These are phyloP conservation scores for Hecatera dysodea DNA, from an alignment of 2,888 invertebrate genomes.

Conservation along the genomic window DNA sequence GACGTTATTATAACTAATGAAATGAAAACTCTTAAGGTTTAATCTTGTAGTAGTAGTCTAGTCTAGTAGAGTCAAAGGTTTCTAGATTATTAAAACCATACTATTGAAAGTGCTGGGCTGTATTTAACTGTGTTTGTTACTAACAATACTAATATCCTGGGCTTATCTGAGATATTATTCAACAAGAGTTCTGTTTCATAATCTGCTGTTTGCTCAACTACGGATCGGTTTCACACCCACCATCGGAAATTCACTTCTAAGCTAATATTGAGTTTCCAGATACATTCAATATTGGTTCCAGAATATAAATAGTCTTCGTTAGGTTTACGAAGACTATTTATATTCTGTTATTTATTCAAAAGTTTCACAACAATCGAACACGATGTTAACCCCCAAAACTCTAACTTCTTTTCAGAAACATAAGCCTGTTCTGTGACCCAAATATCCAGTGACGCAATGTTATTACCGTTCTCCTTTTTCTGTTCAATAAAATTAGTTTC, in stretches of 20 bases:
- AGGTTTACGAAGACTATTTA: too few species aligned
- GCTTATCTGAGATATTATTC: not conserved
- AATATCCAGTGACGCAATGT: not conserved
- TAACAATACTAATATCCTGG: not conserved
- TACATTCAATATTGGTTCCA: too few species aligned
- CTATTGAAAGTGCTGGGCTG: not conserved
- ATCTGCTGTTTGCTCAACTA: slow-evolving; percentile 5
- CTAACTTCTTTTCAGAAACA: not conserved
- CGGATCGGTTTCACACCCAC: slow-evolving; percentile 10
- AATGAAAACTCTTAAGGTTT: too few species aligned
- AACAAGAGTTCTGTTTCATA: slow-evolving; percentile 13
- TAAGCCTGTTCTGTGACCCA: not conserved
- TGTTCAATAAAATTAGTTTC: slow-evolving; percentile 12
- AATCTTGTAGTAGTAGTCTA: too few species aligned
- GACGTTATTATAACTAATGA: too few species aligned
- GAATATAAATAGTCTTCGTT: too few species aligned
- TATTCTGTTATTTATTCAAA: too few species aligned
- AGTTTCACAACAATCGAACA: too few species aligned
- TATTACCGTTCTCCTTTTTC: not conserved
- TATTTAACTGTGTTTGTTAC: not conserved
- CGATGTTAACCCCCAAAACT: not conserved
- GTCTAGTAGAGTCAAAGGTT: too few species aligned
- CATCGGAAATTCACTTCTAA: slow-evolving; percentile 33
- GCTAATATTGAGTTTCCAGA: slow-evolving; percentile 20
- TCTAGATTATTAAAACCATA: not conserved